Evolutionary conservation across 2,797 vertebrate genomes (phyloP).

Genomic region (Pseudocheirus occidentalis): DNA sequence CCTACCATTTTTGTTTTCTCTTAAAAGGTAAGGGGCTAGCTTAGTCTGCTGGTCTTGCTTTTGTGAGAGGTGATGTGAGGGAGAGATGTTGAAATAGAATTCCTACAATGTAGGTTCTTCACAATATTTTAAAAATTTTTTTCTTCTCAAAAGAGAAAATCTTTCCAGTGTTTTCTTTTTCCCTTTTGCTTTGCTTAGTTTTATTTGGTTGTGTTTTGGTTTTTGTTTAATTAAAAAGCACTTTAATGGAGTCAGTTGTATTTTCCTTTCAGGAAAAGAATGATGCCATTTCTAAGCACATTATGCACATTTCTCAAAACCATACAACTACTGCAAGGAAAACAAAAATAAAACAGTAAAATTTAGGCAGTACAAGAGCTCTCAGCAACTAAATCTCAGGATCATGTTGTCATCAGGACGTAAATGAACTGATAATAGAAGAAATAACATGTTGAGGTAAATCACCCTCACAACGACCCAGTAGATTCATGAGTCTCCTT

Average conservation of each 20-base stretch:
- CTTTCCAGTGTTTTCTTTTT: not conserved
- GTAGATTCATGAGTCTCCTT: not conserved
- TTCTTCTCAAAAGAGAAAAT: not conserved
- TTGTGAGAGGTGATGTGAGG: not conserved
- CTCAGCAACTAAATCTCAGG: not conserved
- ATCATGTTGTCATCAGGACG: not conserved
- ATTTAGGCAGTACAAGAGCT: no score
- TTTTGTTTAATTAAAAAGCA: conserved; percentile 33
- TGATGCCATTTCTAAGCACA: not conserved
- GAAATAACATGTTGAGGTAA: not conserved
- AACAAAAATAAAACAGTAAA: not conserved
- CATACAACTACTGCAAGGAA: not conserved
- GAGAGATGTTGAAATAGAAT: not conserved
- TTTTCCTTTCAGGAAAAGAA: conserved; percentile 4
- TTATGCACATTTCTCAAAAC: not conserved
- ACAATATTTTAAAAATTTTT: conserved; percentile 5
- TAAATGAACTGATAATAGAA: not conserved
- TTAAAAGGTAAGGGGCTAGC: no score
- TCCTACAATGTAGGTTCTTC: not conserved
- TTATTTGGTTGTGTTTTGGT: conserved; percentile 16
- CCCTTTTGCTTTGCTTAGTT: not conserved
- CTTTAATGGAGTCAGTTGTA: conserved; percentile 2
- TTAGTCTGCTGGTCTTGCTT: not conserved
- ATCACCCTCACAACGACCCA: not conserved
- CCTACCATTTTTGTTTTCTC: no score